Percentiles rank a stretch among this genome's conserved stretches.
These are phyloP conservation scores for Physocephala rufipes DNA, from an alignment of 2,888 invertebrate genomes.

Conservation along the genomic window DNA sequence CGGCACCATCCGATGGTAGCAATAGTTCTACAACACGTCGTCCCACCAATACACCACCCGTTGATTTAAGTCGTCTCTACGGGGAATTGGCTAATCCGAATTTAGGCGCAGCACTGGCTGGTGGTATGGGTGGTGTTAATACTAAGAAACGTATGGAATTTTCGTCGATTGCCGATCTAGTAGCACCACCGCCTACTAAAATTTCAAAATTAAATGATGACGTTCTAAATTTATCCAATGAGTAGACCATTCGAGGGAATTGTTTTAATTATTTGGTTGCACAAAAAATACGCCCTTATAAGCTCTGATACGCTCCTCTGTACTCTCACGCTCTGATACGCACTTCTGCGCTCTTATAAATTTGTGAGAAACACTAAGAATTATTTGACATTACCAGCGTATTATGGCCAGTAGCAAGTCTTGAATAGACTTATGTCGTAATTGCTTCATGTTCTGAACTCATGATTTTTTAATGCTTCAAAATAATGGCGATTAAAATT, in stretches of 20 bases:
- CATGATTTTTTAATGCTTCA: no score
- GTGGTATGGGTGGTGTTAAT: conserved; percentile 41
- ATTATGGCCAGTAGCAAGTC: no score
- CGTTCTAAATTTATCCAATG: conserved; percentile 63
- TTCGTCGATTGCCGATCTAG: conserved; percentile 65
- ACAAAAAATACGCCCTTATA: no score
- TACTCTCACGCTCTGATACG: no score
- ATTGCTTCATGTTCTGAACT: no score
- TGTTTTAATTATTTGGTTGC: neutral
- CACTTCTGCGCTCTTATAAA: no score
- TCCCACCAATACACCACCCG: conserved; percentile 61
- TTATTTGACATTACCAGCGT: no score
- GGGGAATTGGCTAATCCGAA: conserved; percentile 59
- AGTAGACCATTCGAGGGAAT: conserved; percentile 47
- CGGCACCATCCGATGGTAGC: conserved; percentile 60
- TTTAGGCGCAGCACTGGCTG: conserved; percentile 45
- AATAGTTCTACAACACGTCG: conserved; percentile 58
- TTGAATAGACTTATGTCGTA: no score
- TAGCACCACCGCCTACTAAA: conserved; percentile 69
- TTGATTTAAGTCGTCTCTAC: conserved; percentile 63
- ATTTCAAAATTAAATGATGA: conserved; percentile 69
- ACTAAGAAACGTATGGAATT: conserved; percentile 66
- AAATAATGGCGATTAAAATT: no score
- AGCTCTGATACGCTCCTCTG: no score
- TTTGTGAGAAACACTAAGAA: no score